Base-by-base conservation (phyloP, 2,113 vertebrate genomes). In the Gadus macrocephalus region DNA sequence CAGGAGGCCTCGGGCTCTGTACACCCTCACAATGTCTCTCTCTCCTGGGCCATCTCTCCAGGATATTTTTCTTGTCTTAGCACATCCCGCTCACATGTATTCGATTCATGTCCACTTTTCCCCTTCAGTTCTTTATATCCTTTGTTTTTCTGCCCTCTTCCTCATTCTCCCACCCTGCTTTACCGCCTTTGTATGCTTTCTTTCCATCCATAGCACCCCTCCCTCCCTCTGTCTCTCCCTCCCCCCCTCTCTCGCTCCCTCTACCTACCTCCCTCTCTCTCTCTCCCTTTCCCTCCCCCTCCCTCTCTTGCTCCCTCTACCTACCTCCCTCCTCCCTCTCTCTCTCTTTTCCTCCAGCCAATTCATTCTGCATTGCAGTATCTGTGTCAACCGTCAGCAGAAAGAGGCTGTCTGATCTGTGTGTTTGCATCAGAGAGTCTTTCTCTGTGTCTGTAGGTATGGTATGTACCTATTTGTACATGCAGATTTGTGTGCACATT, bases 301-400 rank as follows among this genome's bases (percentile, higher is more conserved):
- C 20, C 20, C 20, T 20, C 20, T 20, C 20, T 20, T 20, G 20
- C 20, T 20, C 20, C 20, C 20, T 62, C 58, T 65, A 59, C 66
- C 58, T 69, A 74, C 15, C 62, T 63, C 62, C 9, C 11, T n/a
- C 31, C 35, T 19, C 8, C 7, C 38, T 35, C n/a, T 22, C n/a
- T 49, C 38, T 1, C 72, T 70, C 71, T 22, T 66, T 76, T 71
- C 62, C 77, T 67, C 68, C 69, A 6, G 16, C n/a, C 19, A 27
- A 77, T 72, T 75, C 85, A 87, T 78, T 80, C 88, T 89, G 88
- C 88, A 89, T 81, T 89, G 88, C 88, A 89, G 88, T 89, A 88
- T 89, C 86, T 85, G 86, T 89, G 85, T 82, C 85, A 86, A 85
- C 83, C 86, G 86, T 88, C 81, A 76, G 80, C 85, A 85, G 79